Evolutionary conservation across 2,113 vertebrate genomes (phyloP).

Genomic region (Gracilinanus agilis): DNA sequence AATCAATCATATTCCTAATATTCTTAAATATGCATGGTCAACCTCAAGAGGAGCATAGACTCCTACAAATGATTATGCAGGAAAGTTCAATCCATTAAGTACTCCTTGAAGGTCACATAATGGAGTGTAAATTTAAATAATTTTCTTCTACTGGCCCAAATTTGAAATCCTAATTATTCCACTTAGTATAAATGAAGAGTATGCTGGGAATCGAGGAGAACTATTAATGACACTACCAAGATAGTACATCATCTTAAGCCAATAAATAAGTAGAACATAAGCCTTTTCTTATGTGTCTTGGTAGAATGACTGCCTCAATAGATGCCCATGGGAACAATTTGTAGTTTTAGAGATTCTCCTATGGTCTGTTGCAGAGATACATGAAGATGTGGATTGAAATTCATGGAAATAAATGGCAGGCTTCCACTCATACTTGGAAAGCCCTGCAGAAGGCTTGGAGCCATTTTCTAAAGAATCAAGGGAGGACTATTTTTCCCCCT

Average conservation of each 20-base stretch:
- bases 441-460: neutral
- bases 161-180: slow-evolving; percentile 76
- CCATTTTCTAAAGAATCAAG: slow-evolving; percentile 11
- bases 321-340: neutral
- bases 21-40: slow-evolving; percentile 34
- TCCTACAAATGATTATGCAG: slow-evolving; percentile 55
- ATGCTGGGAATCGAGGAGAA: slow-evolving; percentile 56
- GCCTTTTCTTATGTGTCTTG: neutral
- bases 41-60: slow-evolving; percentile 42
- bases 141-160: slow-evolving; percentile 67
- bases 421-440: neutral
- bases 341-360: neutral
- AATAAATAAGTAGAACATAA: slow-evolving; percentile 46
- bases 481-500: neutral
- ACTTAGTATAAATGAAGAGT: slow-evolving; percentile 67
- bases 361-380: slow-evolving; percentile 2
- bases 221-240: slow-evolving; percentile 66
- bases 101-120: slow-evolving; percentile 71
- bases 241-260: slow-evolving; percentile 36
- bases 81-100: slow-evolving; percentile 70
- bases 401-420: slow-evolving; percentile 13
- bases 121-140: slow-evolving; percentile 63
- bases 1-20: slow-evolving; percentile 51
- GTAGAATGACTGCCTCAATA: slow-evolving; percentile 38
- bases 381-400: neutral